These are phyloP conservation scores for Onychomys torridus DNA, from an alignment of 2,797 vertebrate genomes.

Conservation along the genomic window DNA sequence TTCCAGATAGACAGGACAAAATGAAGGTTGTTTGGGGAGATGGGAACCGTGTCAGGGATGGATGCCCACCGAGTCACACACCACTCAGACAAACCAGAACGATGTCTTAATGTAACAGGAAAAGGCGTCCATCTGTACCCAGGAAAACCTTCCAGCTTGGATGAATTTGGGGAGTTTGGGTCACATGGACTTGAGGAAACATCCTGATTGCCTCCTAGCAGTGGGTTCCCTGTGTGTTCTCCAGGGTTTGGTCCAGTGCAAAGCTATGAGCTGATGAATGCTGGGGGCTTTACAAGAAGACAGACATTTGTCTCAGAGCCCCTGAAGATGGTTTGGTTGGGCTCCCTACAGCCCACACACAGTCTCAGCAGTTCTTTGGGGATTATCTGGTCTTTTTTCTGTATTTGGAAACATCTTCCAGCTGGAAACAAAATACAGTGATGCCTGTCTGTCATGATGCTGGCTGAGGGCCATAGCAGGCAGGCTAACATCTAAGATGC, in stretches of 20 bases:
- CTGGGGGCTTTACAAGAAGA: neutral
- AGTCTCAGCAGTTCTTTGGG: conserved; percentile 25
- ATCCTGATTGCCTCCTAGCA: neutral
- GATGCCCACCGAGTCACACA: neutral
- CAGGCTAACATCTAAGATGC: conserved; percentile 17
- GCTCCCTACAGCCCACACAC: neutral
- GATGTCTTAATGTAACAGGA: neutral
- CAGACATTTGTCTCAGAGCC: conserved; percentile 55
- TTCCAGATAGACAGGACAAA: neutral
- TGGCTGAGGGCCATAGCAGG: neutral
- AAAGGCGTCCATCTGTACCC: neutral
- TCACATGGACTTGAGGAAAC: neutral
- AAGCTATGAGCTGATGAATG: neutral
- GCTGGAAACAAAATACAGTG: conserved; percentile 41
- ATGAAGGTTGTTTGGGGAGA: neutral
- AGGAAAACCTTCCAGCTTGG: neutral
- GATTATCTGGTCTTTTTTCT: conserved; percentile 37
- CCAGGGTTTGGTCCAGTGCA: neutral
- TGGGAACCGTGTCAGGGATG: neutral
- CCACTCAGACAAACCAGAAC: neutral
- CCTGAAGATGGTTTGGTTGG: conserved; percentile 39
- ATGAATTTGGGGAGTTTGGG: neutral
- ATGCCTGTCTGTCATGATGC: conserved; percentile 2
- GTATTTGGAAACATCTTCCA: conserved; percentile 50
- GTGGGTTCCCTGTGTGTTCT: neutral